These are phyloP conservation scores for Bubo scandiacus DNA, from an alignment of 2,113 vertebrate genomes.

Conservation along the genomic window DNA sequence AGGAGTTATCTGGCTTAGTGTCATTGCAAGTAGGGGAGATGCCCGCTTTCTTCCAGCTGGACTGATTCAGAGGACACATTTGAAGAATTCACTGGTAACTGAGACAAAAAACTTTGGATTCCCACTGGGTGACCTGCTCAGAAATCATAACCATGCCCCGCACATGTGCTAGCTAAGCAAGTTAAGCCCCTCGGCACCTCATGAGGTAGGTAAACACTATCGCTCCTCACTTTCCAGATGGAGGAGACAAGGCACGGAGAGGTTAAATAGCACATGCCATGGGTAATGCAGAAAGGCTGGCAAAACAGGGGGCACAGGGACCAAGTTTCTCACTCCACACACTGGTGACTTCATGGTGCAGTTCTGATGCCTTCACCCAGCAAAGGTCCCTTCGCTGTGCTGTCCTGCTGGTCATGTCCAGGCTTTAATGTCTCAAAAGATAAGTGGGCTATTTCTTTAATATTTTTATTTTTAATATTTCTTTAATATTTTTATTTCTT, in stretches of 20 bases:
- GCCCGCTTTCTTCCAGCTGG: neutral
- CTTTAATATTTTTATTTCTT: neutral
- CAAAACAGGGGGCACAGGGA: neutral
- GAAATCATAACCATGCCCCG: neutral
- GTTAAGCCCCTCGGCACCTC: neutral
- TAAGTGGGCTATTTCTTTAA: neutral
- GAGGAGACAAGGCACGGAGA: conserved; percentile 32
- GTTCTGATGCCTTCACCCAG: neutral
- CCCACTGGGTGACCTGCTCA: neutral
- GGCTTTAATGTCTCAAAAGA: neutral
- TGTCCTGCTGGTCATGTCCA: neutral
- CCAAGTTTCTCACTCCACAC: neutral
- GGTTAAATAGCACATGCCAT: neutral
- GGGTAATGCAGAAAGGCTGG: neutral
- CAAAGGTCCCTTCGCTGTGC: neutral
- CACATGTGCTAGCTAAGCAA: neutral
- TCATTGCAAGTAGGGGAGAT: neutral
- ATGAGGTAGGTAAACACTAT: conserved; percentile 24
- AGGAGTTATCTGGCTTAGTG: neutral
- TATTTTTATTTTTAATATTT: neutral
- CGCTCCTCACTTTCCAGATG: neutral
- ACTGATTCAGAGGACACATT: neutral
- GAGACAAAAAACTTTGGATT: neutral
- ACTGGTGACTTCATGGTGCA: neutral
- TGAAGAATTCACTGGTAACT: neutral